Evolutionary conservation across 2,797 vertebrate genomes (phyloP), one percentile per base, ranked within the genome.

Genomic region (Galaxias olidus): DNA sequence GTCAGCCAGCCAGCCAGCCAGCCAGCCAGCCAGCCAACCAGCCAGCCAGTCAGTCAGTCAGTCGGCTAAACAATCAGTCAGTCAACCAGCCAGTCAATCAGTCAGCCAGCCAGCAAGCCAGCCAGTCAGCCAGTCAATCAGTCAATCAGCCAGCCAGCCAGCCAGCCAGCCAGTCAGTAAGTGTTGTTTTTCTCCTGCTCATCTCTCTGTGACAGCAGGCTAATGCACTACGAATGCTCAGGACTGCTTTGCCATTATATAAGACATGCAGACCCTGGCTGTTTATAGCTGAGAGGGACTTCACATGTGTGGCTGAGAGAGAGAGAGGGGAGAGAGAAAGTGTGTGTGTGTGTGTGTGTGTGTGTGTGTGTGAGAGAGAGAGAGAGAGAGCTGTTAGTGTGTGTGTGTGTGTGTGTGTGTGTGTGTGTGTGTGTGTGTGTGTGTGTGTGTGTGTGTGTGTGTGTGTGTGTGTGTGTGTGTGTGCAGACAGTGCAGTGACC

Each of bases 201-300:
- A 2, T 30, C 30, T 61, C 52, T 63, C 66, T 68, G 50, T 61
- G 63, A n/a, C n/a, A n/a, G n/a, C n/a, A n/a, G n/a, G 19, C 61
- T 63, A 58, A 76, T 88, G 58, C 73, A 88, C 74, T 80, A 86
- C 88, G 84, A 61, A 87, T 85, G 72, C 14, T 59, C 45, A 52
- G 45, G 69, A 59, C 60, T 59, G 40, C 76, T 77, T 76, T 43
- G 46, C 55, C 44, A 68, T 85, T 79, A 77, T 43, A 45, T 76
- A 79, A 82, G 62, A 41, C 61, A 64, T 61, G 47, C 57, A 76
- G 66, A 63, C n/a, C 41, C 46, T 68, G 44, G 42, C 74, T 75
- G 76, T 79, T 69, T 68, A 73, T 79, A 77, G 76, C 56, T 11
- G 53, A 30, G 30, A 30, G 30, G 30, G 30, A 2, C 30, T 30